Evolutionary conservation across 2,888 invertebrate species (phyloP), one percentile per base, ranked within the genome.

Genomic region (Diadegma fenestrale): DNA sequence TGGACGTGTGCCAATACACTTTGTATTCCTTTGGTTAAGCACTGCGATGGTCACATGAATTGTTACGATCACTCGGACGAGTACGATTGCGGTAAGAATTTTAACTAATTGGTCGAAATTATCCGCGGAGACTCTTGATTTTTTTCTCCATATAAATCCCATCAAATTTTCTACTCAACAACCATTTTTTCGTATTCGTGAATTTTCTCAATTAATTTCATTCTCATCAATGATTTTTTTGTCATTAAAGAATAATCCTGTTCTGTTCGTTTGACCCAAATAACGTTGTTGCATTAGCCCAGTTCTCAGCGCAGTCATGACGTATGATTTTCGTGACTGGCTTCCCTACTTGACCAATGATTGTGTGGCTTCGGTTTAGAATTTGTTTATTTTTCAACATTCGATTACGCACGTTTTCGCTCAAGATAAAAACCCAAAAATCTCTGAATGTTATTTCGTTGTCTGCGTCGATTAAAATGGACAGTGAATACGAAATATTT

Each of bases 41-140:
- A 96, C 45, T 97, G 97, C 93, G 96, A 97, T 91, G 97, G 97
- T 17, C 94, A 95, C 79, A 95, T 96, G 90, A 96, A 97, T 91
- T 97, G 97, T 93, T 96, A 96, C 89, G 96, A 97, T 92, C 95
- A 96, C 91, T 96, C 96, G 22, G 97, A 97, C 93, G 97, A 97
- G 94, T 95, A 95, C 90, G 95, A 96, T 91, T 97, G 97, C 92
- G 95, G 97, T 97, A 94, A 95, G 94, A 92, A 58, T 37, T 45
- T 22, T 58, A 12, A 8, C 26, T 58, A 12, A 26, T 51, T n/a
- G 69, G 73, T 58, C 80, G 6, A 1, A 48, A 41, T 54, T 26
- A 22, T 69, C 17, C n/a, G n/a, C n/a, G n/a, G n/a, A n/a, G n/a
- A n/a, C n/a, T n/a, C n/a, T n/a, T n/a, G n/a, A 19, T 19, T 26